Evolutionary conservation across 2,113 vertebrate genomes (phyloP).

Genomic region (Guaruba guarouba): DNA sequence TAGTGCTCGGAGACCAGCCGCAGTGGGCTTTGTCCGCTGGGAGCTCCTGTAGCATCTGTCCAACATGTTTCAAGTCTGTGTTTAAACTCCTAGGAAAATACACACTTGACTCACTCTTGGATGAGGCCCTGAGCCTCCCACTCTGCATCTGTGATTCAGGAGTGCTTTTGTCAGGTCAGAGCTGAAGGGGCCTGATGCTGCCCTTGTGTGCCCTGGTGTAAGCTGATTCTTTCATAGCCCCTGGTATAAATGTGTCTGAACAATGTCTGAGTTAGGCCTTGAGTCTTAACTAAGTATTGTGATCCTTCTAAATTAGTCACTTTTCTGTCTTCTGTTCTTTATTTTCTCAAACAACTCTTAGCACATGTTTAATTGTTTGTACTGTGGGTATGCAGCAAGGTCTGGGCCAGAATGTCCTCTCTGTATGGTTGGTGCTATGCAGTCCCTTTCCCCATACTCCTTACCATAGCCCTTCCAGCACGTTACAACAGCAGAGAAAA

Average conservation of each 20-base stretch:
- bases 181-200: background rate
- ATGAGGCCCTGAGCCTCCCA: background rate
- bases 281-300: background rate
- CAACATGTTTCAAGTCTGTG: background rate
- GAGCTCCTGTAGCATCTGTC: background rate
- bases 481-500: background rate
- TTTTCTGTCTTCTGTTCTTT: background rate
- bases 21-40: background rate
- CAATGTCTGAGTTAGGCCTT: background rate
- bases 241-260: background rate
- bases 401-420: background rate
- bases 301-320: background rate
- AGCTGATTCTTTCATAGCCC: background rate
- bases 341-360: background rate
- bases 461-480: background rate
- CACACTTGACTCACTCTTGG: background rate
- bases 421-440: background rate
- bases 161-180: background rate
- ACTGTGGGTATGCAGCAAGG: background rate
- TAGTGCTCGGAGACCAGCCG: background rate
- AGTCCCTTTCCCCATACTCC: background rate
- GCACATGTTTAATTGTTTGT: background rate
- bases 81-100: background rate
- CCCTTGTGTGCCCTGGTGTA: rapidly evolving
- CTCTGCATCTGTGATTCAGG: background rate